Percentiles rank a stretch among this genome's conserved stretches.
phyloP scores from a whole-genome alignment of 2,888 invertebrate genomes.

The Dynastes maya region DNA sequence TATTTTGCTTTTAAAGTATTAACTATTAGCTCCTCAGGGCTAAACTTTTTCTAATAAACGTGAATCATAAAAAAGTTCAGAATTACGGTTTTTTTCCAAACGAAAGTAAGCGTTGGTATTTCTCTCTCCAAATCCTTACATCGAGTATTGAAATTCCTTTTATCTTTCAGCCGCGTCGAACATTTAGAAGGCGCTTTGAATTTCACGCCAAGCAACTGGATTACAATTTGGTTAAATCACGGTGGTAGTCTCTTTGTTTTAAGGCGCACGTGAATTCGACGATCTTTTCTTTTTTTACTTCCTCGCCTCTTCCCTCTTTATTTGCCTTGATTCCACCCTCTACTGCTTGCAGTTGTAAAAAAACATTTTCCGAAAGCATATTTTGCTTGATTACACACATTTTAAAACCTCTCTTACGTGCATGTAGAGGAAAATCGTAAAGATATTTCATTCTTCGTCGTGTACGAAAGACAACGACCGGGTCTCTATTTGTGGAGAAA shows the following conservation, averaged over 20 bases:
- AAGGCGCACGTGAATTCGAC: constrained; percentile 3
- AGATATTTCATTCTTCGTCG: not conserved
- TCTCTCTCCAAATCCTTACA: constrained; percentile 7
- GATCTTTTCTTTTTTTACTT: not conserved
- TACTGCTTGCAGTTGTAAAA: not conserved
- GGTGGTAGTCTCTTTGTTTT: constrained; percentile 19
- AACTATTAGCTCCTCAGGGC: no score
- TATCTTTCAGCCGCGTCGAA: not conserved
- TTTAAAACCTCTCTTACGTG: not conserved
- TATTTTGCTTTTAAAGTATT: no score
- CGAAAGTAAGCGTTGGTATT: not conserved
- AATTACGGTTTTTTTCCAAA: no score
- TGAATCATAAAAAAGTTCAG: no score
- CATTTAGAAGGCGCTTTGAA: constrained; percentile 6
- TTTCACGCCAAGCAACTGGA: constrained; percentile 13
- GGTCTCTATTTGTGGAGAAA: no score
- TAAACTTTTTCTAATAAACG: no score
- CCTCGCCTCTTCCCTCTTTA: not conserved
- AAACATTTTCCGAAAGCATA: not conserved
- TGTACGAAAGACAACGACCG: not conserved
- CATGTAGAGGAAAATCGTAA: not conserved
- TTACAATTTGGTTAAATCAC: constrained; percentile 23
- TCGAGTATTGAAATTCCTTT: constrained; percentile 23
- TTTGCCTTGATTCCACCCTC: not conserved
- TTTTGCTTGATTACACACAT: constrained; percentile 4